These are phyloP conservation scores for Mycetomoellerius zeteki DNA, from an alignment of 1,140 invertebrate species.

Conservation along the genomic window DNA sequence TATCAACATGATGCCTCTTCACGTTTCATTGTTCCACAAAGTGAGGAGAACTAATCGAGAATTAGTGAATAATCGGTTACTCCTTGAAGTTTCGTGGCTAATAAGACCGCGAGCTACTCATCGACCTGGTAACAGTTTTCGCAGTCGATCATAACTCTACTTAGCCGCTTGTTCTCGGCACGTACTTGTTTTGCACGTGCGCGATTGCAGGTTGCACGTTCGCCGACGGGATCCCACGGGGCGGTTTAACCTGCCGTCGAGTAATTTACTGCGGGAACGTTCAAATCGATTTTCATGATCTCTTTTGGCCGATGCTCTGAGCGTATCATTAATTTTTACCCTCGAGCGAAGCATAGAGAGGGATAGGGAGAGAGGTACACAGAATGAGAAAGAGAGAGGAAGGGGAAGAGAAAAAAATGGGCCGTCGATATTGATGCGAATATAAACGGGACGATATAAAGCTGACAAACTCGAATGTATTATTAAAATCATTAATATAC, in stretches of 20 bases:
- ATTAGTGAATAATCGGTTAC: conserved; percentile 30
- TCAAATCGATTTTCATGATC: conserved; percentile 62
- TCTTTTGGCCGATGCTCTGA: conserved; percentile 52
- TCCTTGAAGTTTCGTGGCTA: conserved; percentile 18
- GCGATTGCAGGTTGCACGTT: conserved; percentile 55
- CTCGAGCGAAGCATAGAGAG: conserved; percentile 4
- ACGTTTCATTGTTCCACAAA: neutral
- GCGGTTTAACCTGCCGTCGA: conserved; percentile 56
- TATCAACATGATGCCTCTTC: neutral
- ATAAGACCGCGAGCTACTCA: conserved; percentile 37
- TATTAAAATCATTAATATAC: conserved; percentile 63
- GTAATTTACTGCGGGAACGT: conserved; percentile 58
- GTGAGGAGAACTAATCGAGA: neutral
- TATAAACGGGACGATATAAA: conserved; percentile 51
- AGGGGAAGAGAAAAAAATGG: conserved; percentile 8
- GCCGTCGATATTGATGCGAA: conserved; percentile 57
- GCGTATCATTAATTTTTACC: conserved; percentile 65
- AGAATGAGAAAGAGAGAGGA: neutral
- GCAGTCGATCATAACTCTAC: conserved; percentile 58
- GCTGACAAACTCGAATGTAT: conserved; percentile 60
- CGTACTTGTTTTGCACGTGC: conserved; percentile 65
- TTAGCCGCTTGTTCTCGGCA: conserved; percentile 57
- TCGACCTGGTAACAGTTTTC: conserved; percentile 55
- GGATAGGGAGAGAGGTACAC: neutral
- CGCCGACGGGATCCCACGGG: conserved; percentile 41